Conservation (phyloP, 2,113 vertebrate genomes). For the Mohoua ochrocephala region DNA sequence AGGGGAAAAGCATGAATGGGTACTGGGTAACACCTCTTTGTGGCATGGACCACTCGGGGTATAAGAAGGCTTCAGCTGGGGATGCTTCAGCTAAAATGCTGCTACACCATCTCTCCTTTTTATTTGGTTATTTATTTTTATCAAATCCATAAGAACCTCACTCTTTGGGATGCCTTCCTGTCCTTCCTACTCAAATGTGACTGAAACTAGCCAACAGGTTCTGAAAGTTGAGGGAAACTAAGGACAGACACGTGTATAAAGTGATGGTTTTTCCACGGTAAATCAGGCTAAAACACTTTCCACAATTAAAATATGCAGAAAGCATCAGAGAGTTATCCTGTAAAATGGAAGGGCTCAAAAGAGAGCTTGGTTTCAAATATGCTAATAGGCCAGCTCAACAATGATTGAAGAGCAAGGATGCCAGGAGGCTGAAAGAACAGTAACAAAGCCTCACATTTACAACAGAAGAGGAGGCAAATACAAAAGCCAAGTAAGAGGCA, state of each 20-base stretch:
- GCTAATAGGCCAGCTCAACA: background rate
- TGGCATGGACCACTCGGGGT: background rate
- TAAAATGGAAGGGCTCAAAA: background rate
- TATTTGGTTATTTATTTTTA: background rate
- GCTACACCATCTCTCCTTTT: background rate
- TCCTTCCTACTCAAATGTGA: background rate
- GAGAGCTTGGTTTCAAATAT: background rate
- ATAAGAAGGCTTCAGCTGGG: background rate
- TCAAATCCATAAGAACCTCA: fast-evolving
- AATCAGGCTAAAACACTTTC: background rate
- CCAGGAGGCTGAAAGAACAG: background rate
- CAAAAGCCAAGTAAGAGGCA: background rate
- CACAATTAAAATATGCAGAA: background rate
- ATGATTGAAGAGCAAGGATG: background rate
- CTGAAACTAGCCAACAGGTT: background rate
- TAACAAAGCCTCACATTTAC: background rate
- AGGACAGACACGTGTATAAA: background rate
- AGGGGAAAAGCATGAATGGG: background rate
- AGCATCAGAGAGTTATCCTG: background rate
- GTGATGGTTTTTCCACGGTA: background rate
- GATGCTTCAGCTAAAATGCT: background rate
- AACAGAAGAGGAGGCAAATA: background rate
- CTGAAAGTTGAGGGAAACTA: background rate
- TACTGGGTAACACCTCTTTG: background rate
- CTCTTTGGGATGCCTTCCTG: background rate